Base-by-base conservation (phyloP, 2,113 vertebrate species). In the Coptodon rendalli region DNA sequence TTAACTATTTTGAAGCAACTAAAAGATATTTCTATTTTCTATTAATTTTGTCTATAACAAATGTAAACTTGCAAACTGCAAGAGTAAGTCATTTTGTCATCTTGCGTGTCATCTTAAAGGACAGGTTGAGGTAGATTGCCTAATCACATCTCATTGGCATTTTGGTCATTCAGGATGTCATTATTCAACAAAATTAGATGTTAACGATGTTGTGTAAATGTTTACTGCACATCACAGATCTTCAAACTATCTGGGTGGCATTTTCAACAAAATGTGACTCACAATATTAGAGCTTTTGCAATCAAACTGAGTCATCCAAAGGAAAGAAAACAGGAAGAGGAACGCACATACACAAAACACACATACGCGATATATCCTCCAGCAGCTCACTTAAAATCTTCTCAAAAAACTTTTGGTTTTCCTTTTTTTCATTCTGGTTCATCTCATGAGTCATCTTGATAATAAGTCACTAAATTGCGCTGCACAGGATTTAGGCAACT, bases 181-280 rank as follows among this genome's bases (percentile, higher is more conserved):
- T 61, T 85, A 48, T 84, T 66, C 12, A 63, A 86, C 80, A 61
- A 83, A 89, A 84, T 85, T 80, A 84, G 73, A 63, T 53, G 56
- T 50, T 89, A 88, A 88, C 82, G 50, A 91, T 43, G 80, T 81
- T 88, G n/a, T 63, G 84, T 81, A 91, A 89, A 85, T 91, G 86
- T 85, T 87, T 71, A 85, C 81, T 84, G 83, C 59, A 84, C 83
- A 85, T 73, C 76, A 78, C 63, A 73, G 66, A 86, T 87, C 73
- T 80, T 83, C 81, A 85, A 84, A 90, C 66, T 68, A 57, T 87
- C 81, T 92, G 68, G 10, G 38, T 93, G 90, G 90, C 83, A 92
- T 93, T 93, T 93, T 85, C 63, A 52, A 56, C 80, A 29, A 80
- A 89, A 87, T 85, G 81, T 86, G 92, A 89, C 76, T 89, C 82